Evolutionary conservation across 1,140 invertebrate species (phyloP).

Genomic region (Stratiolaelaps scimitus): DNA sequence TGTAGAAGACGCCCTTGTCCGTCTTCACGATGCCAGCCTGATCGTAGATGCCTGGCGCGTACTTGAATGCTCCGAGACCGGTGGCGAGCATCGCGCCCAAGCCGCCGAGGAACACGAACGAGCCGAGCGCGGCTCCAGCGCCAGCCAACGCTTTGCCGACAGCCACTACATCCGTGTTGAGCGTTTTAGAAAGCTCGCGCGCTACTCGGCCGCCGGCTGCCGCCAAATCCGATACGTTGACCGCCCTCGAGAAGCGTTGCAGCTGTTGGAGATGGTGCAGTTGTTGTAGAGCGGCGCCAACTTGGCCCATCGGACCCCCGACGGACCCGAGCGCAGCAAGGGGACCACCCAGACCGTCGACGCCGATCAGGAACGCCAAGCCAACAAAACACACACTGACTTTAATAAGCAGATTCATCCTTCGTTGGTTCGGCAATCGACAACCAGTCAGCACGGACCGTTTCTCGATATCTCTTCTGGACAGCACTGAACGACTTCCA

Average conservation of each 20-base stretch:
- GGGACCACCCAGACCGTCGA: no score
- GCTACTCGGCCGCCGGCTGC: slow-evolving; percentile 8
- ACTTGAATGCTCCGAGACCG: slow-evolving; percentile 18
- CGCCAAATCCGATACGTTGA: slow-evolving; percentile 12
- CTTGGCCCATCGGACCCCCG: no score
- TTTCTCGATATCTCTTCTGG: no score
- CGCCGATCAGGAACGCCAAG: no score
- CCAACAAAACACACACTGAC: no score
- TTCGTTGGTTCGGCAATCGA: no score
- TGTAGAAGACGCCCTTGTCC: background rate
- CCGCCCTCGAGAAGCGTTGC: background rate
- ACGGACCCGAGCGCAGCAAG: no score
- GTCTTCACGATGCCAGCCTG: background rate
- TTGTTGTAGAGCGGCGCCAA: background rate
- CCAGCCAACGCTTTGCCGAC: slow-evolving; percentile 14
- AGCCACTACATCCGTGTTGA: slow-evolving; percentile 14
- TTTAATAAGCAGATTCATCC: no score
- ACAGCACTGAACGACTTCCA: no score
- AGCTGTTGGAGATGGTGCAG: slow-evolving; percentile 8
- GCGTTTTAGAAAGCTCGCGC: slow-evolving; percentile 3
- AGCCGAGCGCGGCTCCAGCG: slow-evolving; percentile 14
- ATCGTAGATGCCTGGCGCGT: slow-evolving; percentile 9
- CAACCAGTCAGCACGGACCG: no score
- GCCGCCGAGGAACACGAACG: slow-evolving; percentile 24
- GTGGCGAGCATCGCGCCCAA: slow-evolving; percentile 18